phyloP scores from a whole-genome alignment of 1,140 invertebrate species.

The Triops longicaudatus region DNA sequence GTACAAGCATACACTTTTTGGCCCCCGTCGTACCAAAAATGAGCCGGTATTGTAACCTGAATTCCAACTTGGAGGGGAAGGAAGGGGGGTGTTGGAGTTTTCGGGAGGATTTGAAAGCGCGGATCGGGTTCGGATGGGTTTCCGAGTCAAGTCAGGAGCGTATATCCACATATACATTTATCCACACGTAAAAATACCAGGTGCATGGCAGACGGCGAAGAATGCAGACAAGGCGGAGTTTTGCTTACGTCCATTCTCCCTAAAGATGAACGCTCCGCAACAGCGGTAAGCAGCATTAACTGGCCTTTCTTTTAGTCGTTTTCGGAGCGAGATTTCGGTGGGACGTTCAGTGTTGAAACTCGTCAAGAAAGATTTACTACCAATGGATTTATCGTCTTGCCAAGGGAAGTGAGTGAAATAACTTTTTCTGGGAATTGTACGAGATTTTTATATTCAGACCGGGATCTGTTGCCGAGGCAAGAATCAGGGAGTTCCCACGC shows the following conservation, averaged over 20 bases:
- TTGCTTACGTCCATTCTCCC: neutral
- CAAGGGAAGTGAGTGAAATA: no score
- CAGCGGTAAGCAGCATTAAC: neutral
- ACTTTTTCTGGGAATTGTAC: no score
- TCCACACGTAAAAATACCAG: conserved; percentile 15
- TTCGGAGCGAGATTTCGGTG: no score
- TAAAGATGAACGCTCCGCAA: neutral
- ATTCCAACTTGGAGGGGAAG: neutral
- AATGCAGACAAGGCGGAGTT: conserved; percentile 14
- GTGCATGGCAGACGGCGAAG: conserved; percentile 13
- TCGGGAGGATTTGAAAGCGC: neutral
- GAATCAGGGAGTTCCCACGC: neutral
- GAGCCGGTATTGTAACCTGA: conserved; percentile 2
- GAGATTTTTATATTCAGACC: neutral
- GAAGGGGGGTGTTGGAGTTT: neutral
- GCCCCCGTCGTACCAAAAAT: neutral
- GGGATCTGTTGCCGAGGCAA: neutral
- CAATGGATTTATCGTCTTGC: no score
- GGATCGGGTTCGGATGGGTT: conserved; percentile 5
- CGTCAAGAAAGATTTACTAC: no score
- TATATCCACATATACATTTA: neutral
- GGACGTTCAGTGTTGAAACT: no score
- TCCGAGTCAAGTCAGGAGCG: neutral
- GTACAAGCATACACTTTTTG: neutral
- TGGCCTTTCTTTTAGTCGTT: neutral